phyloP scores from a whole-genome alignment of 2,113 vertebrate species.

The Myrmophylax atrothorax region DNA sequence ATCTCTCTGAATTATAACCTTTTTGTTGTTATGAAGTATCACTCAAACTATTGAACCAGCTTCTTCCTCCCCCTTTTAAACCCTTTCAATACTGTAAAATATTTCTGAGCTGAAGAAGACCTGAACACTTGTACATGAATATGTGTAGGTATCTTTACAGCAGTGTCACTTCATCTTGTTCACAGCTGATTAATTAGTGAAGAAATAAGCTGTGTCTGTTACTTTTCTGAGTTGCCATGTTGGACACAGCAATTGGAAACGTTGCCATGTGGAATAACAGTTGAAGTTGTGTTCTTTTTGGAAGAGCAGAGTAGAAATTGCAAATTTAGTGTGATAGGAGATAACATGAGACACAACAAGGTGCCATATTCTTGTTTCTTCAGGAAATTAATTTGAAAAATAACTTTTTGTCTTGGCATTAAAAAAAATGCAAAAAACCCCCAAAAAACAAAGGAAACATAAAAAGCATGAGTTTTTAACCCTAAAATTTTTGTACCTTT shows the following conservation, averaged over 20 bases:
- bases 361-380: not conserved
- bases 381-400: not conserved
- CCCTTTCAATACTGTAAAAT: not conserved
- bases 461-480: not conserved
- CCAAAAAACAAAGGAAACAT: no score
- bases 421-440: not conserved
- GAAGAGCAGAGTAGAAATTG: not conserved
- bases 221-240: not conserved
- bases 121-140: not conserved
- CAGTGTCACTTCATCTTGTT: not conserved
- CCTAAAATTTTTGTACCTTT: not conserved
- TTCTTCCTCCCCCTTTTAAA: not conserved
- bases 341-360: not conserved
- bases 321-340: not conserved
- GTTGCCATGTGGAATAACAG: fast-evolving
- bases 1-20: not conserved
- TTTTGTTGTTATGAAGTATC: not conserved
- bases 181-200: not conserved
- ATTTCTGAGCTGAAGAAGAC: not conserved
- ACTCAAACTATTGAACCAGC: not conserved
- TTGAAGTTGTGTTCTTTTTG: not conserved
- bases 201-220: not conserved
- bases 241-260: fast-evolving
- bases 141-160: not conserved
- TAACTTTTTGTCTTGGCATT: not conserved